phyloP scores from a whole-genome alignment of 2,888 invertebrate species.

The Papilio protenor region DNA sequence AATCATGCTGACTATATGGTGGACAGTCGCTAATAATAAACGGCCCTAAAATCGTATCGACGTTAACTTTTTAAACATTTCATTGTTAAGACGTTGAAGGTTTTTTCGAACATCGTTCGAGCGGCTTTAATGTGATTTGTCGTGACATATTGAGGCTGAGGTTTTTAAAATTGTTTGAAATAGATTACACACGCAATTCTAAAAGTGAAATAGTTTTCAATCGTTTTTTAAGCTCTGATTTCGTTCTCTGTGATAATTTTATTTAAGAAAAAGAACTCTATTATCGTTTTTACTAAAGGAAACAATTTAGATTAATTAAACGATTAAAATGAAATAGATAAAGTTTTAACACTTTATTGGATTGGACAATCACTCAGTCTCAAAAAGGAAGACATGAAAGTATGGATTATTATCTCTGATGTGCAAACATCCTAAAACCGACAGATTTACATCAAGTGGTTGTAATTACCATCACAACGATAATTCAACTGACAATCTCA shows the following conservation, averaged over 20 bases:
- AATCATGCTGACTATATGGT: conserved; percentile 69
- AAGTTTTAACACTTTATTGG: not conserved
- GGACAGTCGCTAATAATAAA: conserved; percentile 68
- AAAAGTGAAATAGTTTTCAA: not conserved
- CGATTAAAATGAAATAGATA: not conserved
- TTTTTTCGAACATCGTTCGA: conserved; percentile 29
- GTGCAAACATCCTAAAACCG: not conserved
- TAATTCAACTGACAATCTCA: conserved; percentile 25
- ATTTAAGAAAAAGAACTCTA: not conserved
- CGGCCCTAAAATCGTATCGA: conserved; percentile 59
- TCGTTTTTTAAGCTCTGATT: not conserved
- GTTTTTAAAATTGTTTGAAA: conserved; percentile 34
- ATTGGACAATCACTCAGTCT: not conserved
- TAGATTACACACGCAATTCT: conserved; percentile 17
- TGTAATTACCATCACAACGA: not conserved
- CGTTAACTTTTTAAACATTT: conserved; percentile 47
- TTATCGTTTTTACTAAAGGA: not conserved
- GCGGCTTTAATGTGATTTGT: conserved; percentile 37
- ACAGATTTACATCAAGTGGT: conserved; percentile 3
- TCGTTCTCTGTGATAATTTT: not conserved
- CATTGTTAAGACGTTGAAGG: conserved; percentile 47
- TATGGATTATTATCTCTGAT: not conserved
- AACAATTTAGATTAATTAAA: not conserved
- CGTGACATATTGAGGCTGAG: conserved; percentile 46
- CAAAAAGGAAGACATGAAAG: not conserved